These are phyloP conservation scores for Drosophila picticornis DNA, from an alignment of 2,888 invertebrate species.

Conservation along the genomic window DNA sequence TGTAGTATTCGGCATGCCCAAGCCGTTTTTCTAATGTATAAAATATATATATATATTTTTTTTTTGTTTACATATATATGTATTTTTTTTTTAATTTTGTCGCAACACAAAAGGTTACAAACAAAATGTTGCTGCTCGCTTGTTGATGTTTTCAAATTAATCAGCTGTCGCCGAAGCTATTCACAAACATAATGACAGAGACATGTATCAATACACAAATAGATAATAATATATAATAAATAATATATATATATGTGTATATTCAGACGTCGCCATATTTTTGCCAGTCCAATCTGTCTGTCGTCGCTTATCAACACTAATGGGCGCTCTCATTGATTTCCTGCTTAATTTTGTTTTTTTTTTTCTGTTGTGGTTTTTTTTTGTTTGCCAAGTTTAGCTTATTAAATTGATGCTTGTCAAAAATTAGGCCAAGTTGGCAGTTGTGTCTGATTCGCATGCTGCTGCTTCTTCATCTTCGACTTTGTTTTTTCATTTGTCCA, in stretches of 20 bases:
- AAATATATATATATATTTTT: too few species aligned
- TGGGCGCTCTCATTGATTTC: not conserved
- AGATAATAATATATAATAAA: not conserved
- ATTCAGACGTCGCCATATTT: not conserved
- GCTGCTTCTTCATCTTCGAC: not conserved
- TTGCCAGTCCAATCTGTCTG: not conserved
- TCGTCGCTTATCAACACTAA: conserved; percentile 7
- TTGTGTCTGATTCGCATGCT: conserved; percentile 4
- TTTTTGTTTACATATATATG: fast-evolving
- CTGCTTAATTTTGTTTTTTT: not conserved
- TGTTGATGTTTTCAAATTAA: conserved; percentile 19
- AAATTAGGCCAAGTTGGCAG: not conserved
- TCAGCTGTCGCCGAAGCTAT: conserved; percentile 23
- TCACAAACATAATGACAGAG: not conserved
- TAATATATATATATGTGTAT: not conserved
- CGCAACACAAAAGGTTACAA: not conserved
- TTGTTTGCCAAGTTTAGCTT: conserved; percentile 7
- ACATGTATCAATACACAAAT: not conserved
- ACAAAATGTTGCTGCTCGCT: conserved; percentile 12
- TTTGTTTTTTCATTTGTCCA: not conserved
- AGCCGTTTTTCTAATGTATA: not conserved
- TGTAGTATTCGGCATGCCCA: not conserved
- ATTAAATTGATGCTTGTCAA: conserved; percentile 9
- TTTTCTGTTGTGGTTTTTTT: not conserved
- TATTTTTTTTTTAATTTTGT: not conserved